Evolutionary conservation across 2,888 invertebrate genomes (phyloP).

Genomic region (Nomada goodeniana): DNA sequence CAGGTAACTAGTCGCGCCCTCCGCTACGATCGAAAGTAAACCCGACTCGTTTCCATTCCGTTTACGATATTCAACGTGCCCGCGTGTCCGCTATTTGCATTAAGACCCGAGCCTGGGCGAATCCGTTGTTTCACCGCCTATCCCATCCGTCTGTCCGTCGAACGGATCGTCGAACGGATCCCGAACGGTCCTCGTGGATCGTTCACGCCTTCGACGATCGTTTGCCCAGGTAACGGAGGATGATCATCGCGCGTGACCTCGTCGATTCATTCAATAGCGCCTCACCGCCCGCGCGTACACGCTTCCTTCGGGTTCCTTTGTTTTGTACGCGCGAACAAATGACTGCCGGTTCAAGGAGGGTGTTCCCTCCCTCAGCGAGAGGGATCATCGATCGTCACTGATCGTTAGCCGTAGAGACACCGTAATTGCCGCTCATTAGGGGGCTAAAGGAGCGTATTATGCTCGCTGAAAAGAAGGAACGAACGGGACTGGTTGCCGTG

Average conservation of each 20-base stretch:
- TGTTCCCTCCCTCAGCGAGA: conserved; percentile 65
- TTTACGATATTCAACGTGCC: background rate
- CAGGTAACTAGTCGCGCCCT: conserved; percentile 1
- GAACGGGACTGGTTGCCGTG: conserved; percentile 56
- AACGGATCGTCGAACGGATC: conserved; percentile 11
- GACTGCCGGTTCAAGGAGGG: conserved; percentile 72
- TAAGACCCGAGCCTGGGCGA: conserved; percentile 3
- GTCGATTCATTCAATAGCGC: conserved; percentile 59
- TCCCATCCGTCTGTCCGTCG: conserved; percentile 6
- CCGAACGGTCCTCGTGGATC: conserved; percentile 41
- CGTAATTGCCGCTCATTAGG: conserved; percentile 78
- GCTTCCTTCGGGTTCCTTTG: conserved; percentile 61
- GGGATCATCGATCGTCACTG: conserved; percentile 76
- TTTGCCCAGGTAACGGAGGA: conserved; percentile 17
- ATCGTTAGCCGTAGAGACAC: conserved; percentile 75
- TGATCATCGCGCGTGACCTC: conserved; percentile 51
- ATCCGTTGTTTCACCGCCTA: conserved; percentile 32
- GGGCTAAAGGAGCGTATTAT: conserved; percentile 75
- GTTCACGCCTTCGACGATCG: conserved; percentile 52
- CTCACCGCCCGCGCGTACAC: conserved; percentile 49
- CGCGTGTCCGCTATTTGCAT: conserved; percentile 4
- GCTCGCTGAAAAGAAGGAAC: conserved; percentile 72
- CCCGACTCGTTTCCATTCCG: conserved; percentile 32
- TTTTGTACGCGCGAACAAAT: conserved; percentile 70
- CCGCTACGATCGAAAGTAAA: conserved; percentile 9